Evolutionary conservation across 1,140 invertebrate species (phyloP).

Genomic region (Prorops nasuta): DNA sequence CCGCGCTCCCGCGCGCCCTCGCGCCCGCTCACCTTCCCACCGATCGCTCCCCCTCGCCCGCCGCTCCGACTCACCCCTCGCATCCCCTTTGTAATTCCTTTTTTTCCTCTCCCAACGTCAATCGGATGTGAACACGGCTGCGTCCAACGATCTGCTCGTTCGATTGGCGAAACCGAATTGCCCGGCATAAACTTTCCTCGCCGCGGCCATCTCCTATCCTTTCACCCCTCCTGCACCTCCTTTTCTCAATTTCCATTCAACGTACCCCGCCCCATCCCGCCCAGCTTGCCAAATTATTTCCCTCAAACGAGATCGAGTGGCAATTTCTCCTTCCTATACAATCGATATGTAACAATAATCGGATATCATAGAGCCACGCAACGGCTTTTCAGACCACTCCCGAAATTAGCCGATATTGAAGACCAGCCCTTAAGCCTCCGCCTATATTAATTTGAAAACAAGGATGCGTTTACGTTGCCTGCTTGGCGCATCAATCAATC

Average conservation of each 20-base stretch:
- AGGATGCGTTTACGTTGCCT: conserved; percentile 38
- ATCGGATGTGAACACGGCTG: conserved; percentile 23
- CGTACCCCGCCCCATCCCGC: conserved; percentile 5
- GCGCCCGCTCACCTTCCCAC: conserved; percentile 23
- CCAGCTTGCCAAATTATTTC: no score
- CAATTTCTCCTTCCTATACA: no score
- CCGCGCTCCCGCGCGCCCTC: conserved; percentile 14
- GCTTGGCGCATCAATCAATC: conserved; percentile 42
- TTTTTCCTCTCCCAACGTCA: conserved; percentile 24
- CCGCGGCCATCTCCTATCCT: conserved; percentile 3
- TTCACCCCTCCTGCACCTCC: conserved; percentile 19
- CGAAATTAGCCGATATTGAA: conserved; percentile 44
- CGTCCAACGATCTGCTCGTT: conserved; percentile 21
- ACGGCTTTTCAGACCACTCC: conserved; percentile 32
- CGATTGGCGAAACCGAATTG: conserved; percentile 19
- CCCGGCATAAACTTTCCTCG: conserved; percentile 22
- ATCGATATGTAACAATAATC: no score
- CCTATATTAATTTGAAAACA: conserved; percentile 38
- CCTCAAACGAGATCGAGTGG: conserved; percentile 12
- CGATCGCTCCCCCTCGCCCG: conserved; percentile 7
- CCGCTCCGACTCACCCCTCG: not conserved
- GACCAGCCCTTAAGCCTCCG: conserved; percentile 33
- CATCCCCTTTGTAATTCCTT: conserved; percentile 7
- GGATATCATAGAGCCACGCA: no score
- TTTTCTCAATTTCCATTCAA: conserved; percentile 15